Evolutionary conservation across 2,113 vertebrate genomes (phyloP).

Genomic region (Martes martes): DNA sequence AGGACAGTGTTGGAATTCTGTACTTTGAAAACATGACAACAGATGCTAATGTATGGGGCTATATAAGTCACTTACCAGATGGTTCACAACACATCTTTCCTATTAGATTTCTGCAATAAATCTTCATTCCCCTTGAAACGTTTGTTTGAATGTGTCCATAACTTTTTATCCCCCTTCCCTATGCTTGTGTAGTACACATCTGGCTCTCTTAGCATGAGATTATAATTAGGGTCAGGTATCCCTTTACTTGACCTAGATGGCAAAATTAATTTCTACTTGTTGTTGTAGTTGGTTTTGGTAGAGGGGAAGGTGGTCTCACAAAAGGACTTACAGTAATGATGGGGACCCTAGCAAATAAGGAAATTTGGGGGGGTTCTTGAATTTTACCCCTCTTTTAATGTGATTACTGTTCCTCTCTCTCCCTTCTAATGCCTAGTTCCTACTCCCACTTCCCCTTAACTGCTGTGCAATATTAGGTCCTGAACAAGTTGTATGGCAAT

Average conservation of each 20-base stretch:
- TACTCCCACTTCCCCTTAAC: rapidly evolving
- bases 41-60: constrained; percentile 64
- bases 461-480: background rate
- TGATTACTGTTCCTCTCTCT: background rate
- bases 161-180: constrained; percentile 47
- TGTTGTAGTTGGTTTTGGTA: background rate
- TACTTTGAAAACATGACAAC: constrained; percentile 55
- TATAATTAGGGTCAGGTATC: background rate
- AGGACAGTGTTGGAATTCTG: constrained; percentile 59
- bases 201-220: constrained; percentile 29
- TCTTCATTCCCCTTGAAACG: constrained; percentile 63
- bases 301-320: too few relatives aligned
- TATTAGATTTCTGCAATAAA: constrained; percentile 60
- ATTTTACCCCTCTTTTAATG: background rate
- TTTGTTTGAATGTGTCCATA: constrained; percentile 31
- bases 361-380: background rate
- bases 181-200: constrained; percentile 17
- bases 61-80: constrained; percentile 48
- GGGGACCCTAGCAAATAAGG: background rate
- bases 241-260: background rate
- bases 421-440: background rate
- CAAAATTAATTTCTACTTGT: background rate
- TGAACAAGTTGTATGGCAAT: background rate
- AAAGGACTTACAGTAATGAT: background rate
- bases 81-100: constrained; percentile 46